These are phyloP conservation scores for Ips typographus DNA, from an alignment of 1,140 invertebrate species.

Conservation along the genomic window DNA sequence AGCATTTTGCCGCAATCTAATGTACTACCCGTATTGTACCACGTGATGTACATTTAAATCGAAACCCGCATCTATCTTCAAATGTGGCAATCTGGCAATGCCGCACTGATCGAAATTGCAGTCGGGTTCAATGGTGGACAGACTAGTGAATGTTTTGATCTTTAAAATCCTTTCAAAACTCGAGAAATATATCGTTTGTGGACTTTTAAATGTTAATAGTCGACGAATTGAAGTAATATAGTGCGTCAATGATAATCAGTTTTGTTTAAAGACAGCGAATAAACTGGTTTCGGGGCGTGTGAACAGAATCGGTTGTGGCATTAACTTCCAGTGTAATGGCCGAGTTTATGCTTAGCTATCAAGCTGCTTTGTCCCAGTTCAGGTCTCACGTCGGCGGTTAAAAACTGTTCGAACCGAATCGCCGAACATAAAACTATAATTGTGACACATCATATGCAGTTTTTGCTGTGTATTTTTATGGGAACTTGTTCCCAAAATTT, in stretches of 20 bases:
- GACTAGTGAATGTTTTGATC: constrained; percentile 43
- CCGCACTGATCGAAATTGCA: constrained; percentile 37
- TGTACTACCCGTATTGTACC: no score
- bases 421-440: constrained; percentile 5
- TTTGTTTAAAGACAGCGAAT: background rate
- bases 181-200: constrained; percentile 15
- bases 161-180: constrained; percentile 32
- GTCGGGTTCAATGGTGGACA: constrained; percentile 40
- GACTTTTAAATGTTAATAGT: background rate
- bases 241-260: constrained; percentile 3
- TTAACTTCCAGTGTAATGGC: constrained; percentile 19
- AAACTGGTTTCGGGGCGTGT: constrained; percentile 41
- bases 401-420: constrained; percentile 16
- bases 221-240: constrained; percentile 7
- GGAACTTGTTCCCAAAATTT: constrained; percentile 2
- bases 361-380: constrained; percentile 27
- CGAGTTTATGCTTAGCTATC: constrained; percentile 16
- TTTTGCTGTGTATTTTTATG: constrained; percentile 1
- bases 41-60: no score
- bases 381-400: constrained; percentile 15
- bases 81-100: constrained; percentile 12
- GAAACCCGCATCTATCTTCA: background rate
- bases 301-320: constrained; percentile 38
- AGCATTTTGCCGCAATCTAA: no score
- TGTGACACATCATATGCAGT: constrained; percentile 5